Percentiles rank a stretch among this genome's conserved stretches.
phyloP scores from a whole-genome alignment of 2,113 vertebrate genomes.

The Aplodontia rufa region DNA sequence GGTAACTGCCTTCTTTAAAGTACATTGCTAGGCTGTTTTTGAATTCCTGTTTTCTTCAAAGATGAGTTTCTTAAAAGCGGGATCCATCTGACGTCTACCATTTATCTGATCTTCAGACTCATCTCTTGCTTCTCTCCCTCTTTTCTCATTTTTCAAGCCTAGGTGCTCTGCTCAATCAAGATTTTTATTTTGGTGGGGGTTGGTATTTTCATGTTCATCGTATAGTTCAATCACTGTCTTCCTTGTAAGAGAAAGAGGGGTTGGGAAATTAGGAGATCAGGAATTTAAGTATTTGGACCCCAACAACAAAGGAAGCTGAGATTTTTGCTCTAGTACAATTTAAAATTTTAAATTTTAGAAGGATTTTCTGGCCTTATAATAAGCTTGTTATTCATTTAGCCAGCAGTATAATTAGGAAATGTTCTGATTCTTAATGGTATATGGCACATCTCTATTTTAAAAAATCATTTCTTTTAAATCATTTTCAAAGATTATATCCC shows the following conservation, averaged over 20 bases:
- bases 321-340: background rate
- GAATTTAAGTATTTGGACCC: background rate
- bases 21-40: background rate
- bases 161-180: background rate
- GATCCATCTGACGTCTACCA: no score
- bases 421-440: conserved; percentile 20
- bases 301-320: background rate
- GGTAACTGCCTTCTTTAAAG: background rate
- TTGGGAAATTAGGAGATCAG: background rate
- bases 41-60: background rate
- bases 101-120: background rate
- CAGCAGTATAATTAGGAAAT: conserved; percentile 12
- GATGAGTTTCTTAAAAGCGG: background rate
- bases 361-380: background rate
- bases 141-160: background rate
- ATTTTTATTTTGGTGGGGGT: background rate
- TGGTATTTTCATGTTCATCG: background rate
- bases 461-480: conserved; percentile 5
- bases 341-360: background rate
- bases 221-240: background rate
- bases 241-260: background rate
- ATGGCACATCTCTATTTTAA: background rate
- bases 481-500: background rate
- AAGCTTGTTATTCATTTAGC: conserved; percentile 3
- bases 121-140: background rate